Evolutionary conservation across 2,888 invertebrate genomes (phyloP).

Genomic region (Ormyrus labotus): DNA sequence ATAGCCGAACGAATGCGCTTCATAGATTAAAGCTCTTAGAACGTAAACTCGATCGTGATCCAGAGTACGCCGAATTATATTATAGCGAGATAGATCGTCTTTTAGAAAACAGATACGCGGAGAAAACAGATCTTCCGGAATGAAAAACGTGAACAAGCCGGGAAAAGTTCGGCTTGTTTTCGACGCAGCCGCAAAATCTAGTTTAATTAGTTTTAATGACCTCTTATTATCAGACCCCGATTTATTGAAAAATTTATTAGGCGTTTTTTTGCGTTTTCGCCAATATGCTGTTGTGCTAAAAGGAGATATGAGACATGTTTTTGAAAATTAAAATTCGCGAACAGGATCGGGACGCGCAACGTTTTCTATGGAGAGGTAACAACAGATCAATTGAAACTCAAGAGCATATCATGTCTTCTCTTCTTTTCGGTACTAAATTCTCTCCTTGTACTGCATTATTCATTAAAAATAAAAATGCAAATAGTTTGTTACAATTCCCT

Average conservation of each 20-base stretch:
- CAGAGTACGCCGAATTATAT: background rate
- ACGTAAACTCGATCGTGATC: slow-evolving; percentile 4
- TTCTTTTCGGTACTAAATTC: too few species aligned
- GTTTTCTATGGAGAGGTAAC: background rate
- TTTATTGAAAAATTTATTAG: background rate
- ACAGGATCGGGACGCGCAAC: background rate
- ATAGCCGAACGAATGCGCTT: background rate
- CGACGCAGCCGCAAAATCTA: slow-evolving; percentile 17
- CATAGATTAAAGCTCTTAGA: background rate
- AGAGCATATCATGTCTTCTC: too few species aligned
- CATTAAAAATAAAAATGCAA: too few species aligned
- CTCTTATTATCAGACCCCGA: background rate
- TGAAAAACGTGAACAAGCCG: slow-evolving; percentile 2
- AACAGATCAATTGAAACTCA: too few species aligned
- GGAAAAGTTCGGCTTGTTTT: slow-evolving; percentile 16
- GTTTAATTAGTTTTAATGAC: background rate
- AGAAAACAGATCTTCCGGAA: slow-evolving; percentile 6
- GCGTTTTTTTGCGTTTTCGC: background rate
- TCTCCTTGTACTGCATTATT: too few species aligned
- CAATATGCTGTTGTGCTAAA: background rate
- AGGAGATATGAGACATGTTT: slow-evolving; percentile 1
- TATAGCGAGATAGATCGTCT: slow-evolving; percentile 21
- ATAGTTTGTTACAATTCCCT: too few species aligned
- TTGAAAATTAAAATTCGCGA: background rate
- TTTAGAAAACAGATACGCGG: slow-evolving; percentile 5